Evolutionary conservation across 92 coral and sea anemone genomes (phyloP).

Genomic region (Zoanthus sociatus): DNA sequence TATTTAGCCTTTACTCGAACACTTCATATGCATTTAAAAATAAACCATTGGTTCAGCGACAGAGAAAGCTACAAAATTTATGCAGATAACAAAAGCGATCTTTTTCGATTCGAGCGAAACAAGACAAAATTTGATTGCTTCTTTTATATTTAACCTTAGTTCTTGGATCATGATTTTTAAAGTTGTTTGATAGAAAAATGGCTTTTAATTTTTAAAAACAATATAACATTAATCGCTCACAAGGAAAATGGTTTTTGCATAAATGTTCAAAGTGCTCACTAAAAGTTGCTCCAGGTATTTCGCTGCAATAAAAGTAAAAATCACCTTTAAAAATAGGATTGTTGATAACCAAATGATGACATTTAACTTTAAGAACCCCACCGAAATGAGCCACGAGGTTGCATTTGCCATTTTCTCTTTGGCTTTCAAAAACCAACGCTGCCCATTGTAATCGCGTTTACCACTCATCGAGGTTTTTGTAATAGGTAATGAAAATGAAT

Average conservation of each 20-base stretch:
- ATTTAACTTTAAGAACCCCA: neutral
- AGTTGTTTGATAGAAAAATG: too few species aligned
- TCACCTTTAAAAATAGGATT: neutral
- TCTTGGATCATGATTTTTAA: too few species aligned
- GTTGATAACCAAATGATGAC: neutral
- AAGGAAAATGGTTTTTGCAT: neutral
- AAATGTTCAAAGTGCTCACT: neutral
- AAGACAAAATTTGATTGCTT: too few species aligned
- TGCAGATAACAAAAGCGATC: too few species aligned
- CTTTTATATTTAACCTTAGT: too few species aligned
- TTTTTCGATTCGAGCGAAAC: too few species aligned
- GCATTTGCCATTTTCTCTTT: neutral
- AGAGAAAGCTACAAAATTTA: too few species aligned
- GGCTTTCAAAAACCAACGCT: neutral
- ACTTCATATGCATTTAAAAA: too few species aligned
- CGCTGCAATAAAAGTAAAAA: neutral
- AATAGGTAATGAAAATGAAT: conserved; percentile 12
- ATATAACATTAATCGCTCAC: neutral
- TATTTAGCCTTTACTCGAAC: too few species aligned
- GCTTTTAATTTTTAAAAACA: too few species aligned
- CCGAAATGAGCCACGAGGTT: neutral
- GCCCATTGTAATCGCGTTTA: neutral
- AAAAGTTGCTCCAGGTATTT: neutral
- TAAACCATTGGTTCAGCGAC: too few species aligned
- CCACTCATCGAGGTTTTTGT: conserved; percentile 20